A percentile compares a stretch with the other conserved stretches of the same genome.
phyloP scores from a whole-genome alignment of 2,797 vertebrate species.

The Propithecus deckenii region DNA sequence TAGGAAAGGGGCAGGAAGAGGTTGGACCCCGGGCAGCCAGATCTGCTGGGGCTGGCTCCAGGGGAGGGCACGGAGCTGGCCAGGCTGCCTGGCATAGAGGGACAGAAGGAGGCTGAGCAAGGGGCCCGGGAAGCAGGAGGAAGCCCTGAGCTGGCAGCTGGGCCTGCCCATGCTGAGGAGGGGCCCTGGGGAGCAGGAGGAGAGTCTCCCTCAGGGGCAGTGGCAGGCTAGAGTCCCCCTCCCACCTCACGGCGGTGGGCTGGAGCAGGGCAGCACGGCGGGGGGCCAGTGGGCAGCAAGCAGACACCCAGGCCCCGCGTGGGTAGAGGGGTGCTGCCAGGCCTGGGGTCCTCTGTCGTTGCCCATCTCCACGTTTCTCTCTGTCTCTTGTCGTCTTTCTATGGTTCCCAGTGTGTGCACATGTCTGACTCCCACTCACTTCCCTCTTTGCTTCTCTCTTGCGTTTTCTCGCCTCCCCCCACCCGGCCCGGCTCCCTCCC shows the following conservation, averaged over 20 bases:
- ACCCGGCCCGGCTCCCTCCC: too few relatives aligned
- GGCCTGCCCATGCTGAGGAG: too few relatives aligned
- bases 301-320: not conserved
- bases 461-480: not conserved
- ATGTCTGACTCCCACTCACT: not conserved
- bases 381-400: not conserved
- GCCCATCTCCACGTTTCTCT: fast-evolving
- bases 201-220: not conserved
- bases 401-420: fast-evolving
- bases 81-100: not conserved
- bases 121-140: not conserved
- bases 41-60: too few relatives aligned
- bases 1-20: not conserved
- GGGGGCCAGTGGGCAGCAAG: not conserved
- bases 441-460: not conserved
- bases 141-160: too few relatives aligned
- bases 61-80: not conserved
- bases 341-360: not conserved
- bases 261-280: not conserved
- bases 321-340: not conserved
- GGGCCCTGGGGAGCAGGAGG: not conserved
- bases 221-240: not conserved
- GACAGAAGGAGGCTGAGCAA: not conserved
- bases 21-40: not conserved
- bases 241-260: not conserved